Base-by-base conservation (phyloP, 2,888 invertebrate genomes). In the Globia sparganii region DNA sequence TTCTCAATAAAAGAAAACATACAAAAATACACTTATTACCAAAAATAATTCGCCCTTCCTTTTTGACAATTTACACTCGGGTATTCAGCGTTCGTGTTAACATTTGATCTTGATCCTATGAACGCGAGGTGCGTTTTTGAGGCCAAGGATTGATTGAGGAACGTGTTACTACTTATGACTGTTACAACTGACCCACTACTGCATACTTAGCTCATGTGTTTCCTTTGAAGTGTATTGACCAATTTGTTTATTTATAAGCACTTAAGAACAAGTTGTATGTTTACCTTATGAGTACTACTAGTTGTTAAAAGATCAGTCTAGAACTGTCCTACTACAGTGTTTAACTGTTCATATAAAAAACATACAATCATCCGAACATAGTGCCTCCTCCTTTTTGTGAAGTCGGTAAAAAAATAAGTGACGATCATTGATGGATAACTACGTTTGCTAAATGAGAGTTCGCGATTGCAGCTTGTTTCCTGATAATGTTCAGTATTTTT, bases 121-220 rank as follows among this genome's bases (percentile, higher is more conserved):
- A 73, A 31, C 4, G 61, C 53, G 37, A 69, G 43, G 21, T 72
- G 69, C 53, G 82, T 81, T 69, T 69, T 77, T 78, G 67, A 72
- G 83, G 83, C 82, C 83, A 85, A 85, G 82, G 83, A 78, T 75
- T 66, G 64, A 18, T 5, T 25, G 25, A 58, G 72, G 25, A 58
- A 74, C 82, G 82, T 72, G 85, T 69, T 53, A 49, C 65, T 56
- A 66, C n/a, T 77, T 28, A 77, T 65, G 77, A 61, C 59, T 11
- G 61, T 37, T 75, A 75, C 34, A 64, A 65, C 72, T 71, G 61
- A 64, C 53, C 56, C 59, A 64, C 34, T 61, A 58, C 62, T 70
- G 37, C 13, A 31, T 28, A n/a, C n/a, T n/a, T n/a, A 28, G 25
- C 18, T 64, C 28, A 28, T 28, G 18, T 75, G n/a, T 75, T 82